phyloP scores from a whole-genome alignment of 2,797 vertebrate species.

The Echeneis naucrates region DNA sequence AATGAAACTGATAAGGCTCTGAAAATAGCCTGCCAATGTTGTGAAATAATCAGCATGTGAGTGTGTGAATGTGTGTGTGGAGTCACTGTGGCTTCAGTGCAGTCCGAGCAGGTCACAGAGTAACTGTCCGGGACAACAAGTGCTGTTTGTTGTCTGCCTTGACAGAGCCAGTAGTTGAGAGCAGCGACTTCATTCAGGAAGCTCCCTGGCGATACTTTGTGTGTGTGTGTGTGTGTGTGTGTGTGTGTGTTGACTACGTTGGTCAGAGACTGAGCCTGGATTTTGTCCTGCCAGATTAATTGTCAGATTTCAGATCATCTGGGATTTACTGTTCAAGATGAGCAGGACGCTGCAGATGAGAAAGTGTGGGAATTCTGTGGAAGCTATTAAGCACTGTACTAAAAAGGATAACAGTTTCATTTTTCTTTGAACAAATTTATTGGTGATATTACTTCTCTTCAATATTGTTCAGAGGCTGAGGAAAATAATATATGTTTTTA shows the following conservation, averaged over 20 bases:
- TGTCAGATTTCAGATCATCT: conserved; percentile 56
- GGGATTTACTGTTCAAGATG: conserved; percentile 58
- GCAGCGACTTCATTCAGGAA: conserved; percentile 58
- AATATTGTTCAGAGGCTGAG: not conserved
- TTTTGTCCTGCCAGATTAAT: conserved; percentile 69
- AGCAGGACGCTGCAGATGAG: conserved; percentile 39
- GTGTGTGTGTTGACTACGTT: conserved; percentile 24
- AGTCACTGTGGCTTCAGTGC: conserved; percentile 40
- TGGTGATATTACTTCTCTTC: not conserved
- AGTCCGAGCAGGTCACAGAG: conserved; percentile 52
- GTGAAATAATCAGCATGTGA: conserved; percentile 80
- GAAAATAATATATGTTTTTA: conserved; percentile 27
- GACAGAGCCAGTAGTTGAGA: conserved; percentile 53
- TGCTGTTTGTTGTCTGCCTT: conserved; percentile 64
- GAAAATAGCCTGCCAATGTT: conserved; percentile 77
- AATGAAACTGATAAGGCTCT: conserved; percentile 77
- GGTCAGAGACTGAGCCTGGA: conserved; percentile 58
- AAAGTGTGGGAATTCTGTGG: conserved; percentile 46
- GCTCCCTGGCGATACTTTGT: conserved; percentile 42
- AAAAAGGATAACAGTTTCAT: not conserved
- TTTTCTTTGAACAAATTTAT: conserved; percentile 1
- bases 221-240: conserved; percentile 19
- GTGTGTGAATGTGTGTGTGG: conserved; percentile 30
- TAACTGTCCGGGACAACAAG: conserved; percentile 62
- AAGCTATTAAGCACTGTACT: conserved; percentile 2